These are phyloP conservation scores for Dendrocincla fuliginosa DNA, from an alignment of 2,797 vertebrate species.

Conservation along the genomic window DNA sequence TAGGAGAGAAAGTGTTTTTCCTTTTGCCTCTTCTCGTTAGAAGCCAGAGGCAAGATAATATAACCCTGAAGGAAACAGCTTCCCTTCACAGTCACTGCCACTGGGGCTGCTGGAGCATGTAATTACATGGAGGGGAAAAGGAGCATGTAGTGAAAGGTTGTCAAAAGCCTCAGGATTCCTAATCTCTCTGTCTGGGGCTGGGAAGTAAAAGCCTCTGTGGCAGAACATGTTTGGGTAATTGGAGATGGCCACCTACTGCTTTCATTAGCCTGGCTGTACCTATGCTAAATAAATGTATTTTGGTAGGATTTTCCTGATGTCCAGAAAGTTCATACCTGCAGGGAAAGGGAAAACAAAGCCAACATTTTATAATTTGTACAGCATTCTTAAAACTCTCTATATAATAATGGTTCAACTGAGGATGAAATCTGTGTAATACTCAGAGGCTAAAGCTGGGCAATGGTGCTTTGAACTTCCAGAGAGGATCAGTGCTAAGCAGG, in stretches of 20 bases:
- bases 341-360: not conserved
- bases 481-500: not conserved
- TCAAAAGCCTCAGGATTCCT: constrained; percentile 44
- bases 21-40: not conserved
- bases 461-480: not conserved
- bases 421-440: not conserved
- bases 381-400: not conserved
- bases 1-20: not conserved
- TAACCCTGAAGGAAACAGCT: constrained; percentile 23
- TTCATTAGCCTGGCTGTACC: not conserved
- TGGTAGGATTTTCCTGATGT: not conserved
- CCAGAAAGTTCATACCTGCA: not conserved
- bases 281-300: not conserved
- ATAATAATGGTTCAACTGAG: not conserved
- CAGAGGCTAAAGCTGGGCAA: not conserved
- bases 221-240: constrained; percentile 39
- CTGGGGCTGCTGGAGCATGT: constrained; percentile 31
- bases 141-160: constrained; percentile 5
- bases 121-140: constrained; percentile 16
- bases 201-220: constrained; percentile 1
- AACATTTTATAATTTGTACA: not conserved
- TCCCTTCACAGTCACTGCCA: not conserved
- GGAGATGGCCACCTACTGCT: constrained; percentile 10
- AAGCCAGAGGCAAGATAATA: not conserved
- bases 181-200: not conserved